Base-by-base conservation (phyloP, 2,888 invertebrate genomes). In the Labia minor region DNA sequence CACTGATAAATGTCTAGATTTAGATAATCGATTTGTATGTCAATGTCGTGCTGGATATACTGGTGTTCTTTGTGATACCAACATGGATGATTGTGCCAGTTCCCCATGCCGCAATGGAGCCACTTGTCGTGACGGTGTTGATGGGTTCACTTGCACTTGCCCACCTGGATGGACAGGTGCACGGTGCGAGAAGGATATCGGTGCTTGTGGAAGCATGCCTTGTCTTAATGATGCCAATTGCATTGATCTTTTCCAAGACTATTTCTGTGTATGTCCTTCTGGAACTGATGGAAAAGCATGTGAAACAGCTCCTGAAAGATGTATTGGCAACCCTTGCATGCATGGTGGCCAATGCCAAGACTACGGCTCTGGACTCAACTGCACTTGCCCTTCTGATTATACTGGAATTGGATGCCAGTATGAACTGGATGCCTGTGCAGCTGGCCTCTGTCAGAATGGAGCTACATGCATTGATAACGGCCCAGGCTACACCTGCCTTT, bases 201-300 rank as follows among this genome's bases (percentile, higher is more conserved):
- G 93, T 65, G 89, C 88, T 70, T 96, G 96, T 74, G 85, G 86
- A 72, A 87, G 88, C 70, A 82, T 84, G 67, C 95, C 96, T 0
- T 97, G 97, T 75, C 90, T 93, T 76, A 97, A 97, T 76, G 90
- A 93, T 75, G 95, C 95, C 18, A 86, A 82, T 62, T 95, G 95
- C 76, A 92, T 95, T 69, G 88, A 95, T 74, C 82, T 95, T 11
- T 95, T 95, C 86, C 88, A 92, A 79, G 92, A 92, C 75, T 93
- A 85, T 76, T 90, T 93, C 85, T 93, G 92, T 75, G 92, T 92
- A 8, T 95, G 95, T 74, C 94, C 94, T 63, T 92, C 92, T 70
- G 95, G 96, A 72, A 96, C 95, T 0, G 95, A 95, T 74, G 97
- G 96, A 10, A 95, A 96, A 78, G 90, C 95, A 76, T 97, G 97